Conservation (phyloP, 2,113 vertebrate species). For the Mesoclemmys tuberculata region DNA sequence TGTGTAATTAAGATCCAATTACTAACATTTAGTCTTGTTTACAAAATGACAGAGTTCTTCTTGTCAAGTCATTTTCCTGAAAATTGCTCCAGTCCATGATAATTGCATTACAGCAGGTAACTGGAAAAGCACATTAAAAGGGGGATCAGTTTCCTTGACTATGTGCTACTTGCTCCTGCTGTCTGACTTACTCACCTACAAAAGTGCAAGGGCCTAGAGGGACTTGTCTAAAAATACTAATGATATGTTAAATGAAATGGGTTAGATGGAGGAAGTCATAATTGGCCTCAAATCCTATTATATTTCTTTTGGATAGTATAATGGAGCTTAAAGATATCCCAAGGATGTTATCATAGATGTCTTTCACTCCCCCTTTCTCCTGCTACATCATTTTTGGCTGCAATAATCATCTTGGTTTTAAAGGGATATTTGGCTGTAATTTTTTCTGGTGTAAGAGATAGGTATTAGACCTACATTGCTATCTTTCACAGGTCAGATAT, state of each 20-base stretch:
- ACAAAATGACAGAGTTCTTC: slow-evolving; percentile 71
- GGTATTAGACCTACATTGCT: not conserved
- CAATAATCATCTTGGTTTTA: not conserved
- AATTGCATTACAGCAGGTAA: slow-evolving; percentile 74
- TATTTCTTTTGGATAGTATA: slow-evolving; percentile 75
- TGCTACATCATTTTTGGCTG: not conserved
- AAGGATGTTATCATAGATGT: slow-evolving; percentile 57
- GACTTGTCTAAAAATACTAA: slow-evolving; percentile 69
- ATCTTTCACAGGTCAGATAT: not conserved
- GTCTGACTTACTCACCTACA: slow-evolving; percentile 63
- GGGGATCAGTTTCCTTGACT: slow-evolving; percentile 56
- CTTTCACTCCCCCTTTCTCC: not conserved
- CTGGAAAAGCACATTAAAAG: slow-evolving; percentile 48
- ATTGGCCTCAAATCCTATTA: slow-evolving; percentile 70
- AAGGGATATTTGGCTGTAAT: slow-evolving; percentile 15
- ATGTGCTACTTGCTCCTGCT: slow-evolving; percentile 30
- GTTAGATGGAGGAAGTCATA: slow-evolving; percentile 66
- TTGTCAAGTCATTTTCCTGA: slow-evolving; percentile 75
- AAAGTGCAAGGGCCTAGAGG: slow-evolving; percentile 31
- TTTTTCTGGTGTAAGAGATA: not conserved
- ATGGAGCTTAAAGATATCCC: slow-evolving; percentile 74
- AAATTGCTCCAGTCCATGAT: slow-evolving; percentile 72
- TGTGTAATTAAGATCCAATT: slow-evolving; percentile 86
- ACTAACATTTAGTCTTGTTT: slow-evolving; percentile 74
- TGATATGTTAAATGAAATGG: slow-evolving; percentile 72